These are phyloP conservation scores for Oxyteleia sp. DNA, from an alignment of 2,888 invertebrate species.

Conservation along the genomic window DNA sequence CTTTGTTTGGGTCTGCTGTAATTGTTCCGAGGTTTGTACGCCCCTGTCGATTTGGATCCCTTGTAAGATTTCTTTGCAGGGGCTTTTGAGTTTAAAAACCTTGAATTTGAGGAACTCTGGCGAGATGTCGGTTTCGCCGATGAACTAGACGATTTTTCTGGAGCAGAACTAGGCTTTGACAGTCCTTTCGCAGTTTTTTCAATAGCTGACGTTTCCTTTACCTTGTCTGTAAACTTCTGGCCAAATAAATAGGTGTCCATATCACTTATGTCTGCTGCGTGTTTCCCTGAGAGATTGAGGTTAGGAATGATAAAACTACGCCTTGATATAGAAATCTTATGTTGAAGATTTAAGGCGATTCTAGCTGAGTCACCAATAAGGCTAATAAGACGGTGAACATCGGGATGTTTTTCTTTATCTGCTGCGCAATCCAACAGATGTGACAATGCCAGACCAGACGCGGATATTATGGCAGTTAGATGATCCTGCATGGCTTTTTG, in stretches of 20 bases:
- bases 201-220: slow-evolving; percentile 3
- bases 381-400: neutral
- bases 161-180: no score
- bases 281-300: slow-evolving; percentile 8
- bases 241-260: slow-evolving; percentile 5
- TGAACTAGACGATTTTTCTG: no score
- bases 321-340: slow-evolving; percentile 12
- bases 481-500: slow-evolving; percentile 2
- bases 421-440: neutral
- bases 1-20: neutral
- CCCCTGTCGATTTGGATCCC: neutral
- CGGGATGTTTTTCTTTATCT: neutral
- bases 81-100: slow-evolving; percentile 10
- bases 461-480: neutral
- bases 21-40: neutral
- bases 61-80: neutral
- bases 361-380: slow-evolving; percentile 2
- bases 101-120: no score
- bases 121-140: no score
- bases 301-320: neutral
- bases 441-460: neutral
- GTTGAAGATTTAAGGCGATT: neutral
- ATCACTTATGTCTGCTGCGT: neutral
- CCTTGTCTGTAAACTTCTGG: neutral
- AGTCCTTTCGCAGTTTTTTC: slow-evolving; percentile 5